Conservation (phyloP, 2,797 vertebrate species). For the Parauchenoglanis punctatus region DNA sequence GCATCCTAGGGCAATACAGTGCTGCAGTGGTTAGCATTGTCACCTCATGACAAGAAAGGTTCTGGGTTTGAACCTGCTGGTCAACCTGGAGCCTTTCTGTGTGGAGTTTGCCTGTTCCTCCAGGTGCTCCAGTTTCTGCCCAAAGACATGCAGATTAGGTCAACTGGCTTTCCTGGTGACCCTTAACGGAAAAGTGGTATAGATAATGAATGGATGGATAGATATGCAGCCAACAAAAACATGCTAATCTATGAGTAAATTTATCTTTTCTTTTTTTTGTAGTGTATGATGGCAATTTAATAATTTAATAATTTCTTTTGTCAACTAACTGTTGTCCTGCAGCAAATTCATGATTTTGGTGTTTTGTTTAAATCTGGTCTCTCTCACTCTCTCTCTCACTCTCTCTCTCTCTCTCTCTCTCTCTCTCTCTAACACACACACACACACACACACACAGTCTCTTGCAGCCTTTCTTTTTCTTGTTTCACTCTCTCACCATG, state of each 20-base stretch:
- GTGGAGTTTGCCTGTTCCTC: too few species aligned
- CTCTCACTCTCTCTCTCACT: neutral
- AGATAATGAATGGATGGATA: too few species aligned
- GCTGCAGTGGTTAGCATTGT: too few species aligned
- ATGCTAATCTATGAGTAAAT: neutral
- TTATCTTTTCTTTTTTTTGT: neutral
- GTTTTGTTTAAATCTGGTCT: neutral
- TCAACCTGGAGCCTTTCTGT: too few species aligned
- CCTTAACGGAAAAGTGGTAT: too few species aligned
- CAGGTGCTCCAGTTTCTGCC: too few species aligned
- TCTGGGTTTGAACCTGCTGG: too few species aligned
- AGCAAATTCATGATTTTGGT: neutral
- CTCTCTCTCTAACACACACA: neutral
- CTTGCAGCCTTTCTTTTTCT: neutral
- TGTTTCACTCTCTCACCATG: conserved; percentile 5
- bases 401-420: neutral
- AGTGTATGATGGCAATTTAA: too few species aligned
- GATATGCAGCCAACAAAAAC: neutral
- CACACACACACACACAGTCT: neutral
- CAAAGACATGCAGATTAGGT: too few species aligned
- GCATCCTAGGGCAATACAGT: too few species aligned
- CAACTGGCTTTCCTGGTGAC: too few species aligned
- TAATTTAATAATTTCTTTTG: neutral
- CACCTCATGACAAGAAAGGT: too few species aligned
- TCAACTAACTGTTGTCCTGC: neutral